Percentiles rank a stretch among this genome's conserved stretches.
Conservation (phyloP, 2,113 vertebrate species). For the Capra hircus region DNA sequence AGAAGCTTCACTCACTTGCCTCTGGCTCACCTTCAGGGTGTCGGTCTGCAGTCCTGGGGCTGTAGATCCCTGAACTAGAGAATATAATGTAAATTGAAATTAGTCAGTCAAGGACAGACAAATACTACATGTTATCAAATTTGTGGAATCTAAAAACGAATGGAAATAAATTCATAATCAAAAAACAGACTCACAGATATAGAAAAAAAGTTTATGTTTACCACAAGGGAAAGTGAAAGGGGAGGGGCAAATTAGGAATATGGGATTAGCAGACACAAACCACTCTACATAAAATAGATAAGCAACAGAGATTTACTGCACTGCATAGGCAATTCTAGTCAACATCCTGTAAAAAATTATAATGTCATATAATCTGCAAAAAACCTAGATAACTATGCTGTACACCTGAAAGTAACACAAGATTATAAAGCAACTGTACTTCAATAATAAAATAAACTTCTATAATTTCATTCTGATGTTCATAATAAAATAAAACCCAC, state of each 20-base stretch:
- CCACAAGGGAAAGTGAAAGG: neutral
- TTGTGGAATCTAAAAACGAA: neutral
- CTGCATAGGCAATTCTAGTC: neutral
- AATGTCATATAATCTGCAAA: neutral
- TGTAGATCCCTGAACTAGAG: neutral
- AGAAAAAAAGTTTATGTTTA: neutral
- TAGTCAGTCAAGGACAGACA: neutral
- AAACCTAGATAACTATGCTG: neutral
- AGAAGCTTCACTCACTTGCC: neutral
- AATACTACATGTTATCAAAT: neutral
- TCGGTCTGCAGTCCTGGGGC: fast-evolving
- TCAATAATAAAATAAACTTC: neutral
- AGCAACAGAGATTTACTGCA: neutral
- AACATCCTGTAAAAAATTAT: neutral
- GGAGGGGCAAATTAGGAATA: neutral
- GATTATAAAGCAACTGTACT: neutral
- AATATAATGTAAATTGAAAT: neutral
- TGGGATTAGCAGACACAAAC: neutral
- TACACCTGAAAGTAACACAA: neutral
- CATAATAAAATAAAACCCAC: neutral
- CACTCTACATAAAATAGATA: neutral
- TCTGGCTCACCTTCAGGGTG: neutral
- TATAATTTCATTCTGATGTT: neutral
- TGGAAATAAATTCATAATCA: neutral
- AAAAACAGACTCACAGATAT: neutral